Evolutionary conservation across 2,113 vertebrate species (phyloP).

Genomic region (Chauna torquata): DNA sequence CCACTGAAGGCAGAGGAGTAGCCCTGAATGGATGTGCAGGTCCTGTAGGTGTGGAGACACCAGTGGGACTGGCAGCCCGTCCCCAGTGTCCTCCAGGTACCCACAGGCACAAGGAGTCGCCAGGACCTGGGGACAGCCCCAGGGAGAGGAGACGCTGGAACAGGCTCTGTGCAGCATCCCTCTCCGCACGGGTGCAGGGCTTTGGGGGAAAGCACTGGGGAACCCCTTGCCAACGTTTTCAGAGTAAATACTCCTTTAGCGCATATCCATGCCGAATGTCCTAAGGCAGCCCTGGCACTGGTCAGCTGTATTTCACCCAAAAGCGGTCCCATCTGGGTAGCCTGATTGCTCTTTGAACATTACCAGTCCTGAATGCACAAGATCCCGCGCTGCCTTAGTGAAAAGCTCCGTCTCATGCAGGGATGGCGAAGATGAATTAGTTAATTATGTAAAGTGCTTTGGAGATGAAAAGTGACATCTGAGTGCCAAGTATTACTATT

Average conservation of each 20-base stretch:
- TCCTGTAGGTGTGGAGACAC: background rate
- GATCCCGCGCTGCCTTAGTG: background rate
- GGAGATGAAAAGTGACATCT: constrained; percentile 45
- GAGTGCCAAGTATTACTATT: constrained; percentile 38
- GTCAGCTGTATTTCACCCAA: background rate
- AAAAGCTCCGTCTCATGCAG: background rate
- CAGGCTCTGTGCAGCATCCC: background rate
- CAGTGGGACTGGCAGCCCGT: background rate
- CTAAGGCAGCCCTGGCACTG: background rate
- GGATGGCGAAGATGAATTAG: constrained; percentile 5
- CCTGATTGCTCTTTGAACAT: background rate
- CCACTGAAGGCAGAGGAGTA: background rate
- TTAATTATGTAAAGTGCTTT: constrained; percentile 48
- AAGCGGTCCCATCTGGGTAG: background rate
- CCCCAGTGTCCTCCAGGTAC: background rate
- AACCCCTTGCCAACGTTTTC: rapidly evolving
- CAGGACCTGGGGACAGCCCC: too few species aligned
- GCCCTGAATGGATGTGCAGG: background rate
- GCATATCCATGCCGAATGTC: background rate
- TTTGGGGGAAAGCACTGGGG: background rate
- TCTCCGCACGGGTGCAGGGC: rapidly evolving
- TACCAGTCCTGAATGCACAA: background rate
- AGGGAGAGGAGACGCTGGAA: background rate
- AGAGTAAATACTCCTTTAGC: background rate
- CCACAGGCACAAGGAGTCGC: background rate